Percentiles rank a stretch among this genome's conserved stretches.
phyloP scores from a whole-genome alignment of 2,888 invertebrate genomes.

The Scelioninae gen. 1 region DNA sequence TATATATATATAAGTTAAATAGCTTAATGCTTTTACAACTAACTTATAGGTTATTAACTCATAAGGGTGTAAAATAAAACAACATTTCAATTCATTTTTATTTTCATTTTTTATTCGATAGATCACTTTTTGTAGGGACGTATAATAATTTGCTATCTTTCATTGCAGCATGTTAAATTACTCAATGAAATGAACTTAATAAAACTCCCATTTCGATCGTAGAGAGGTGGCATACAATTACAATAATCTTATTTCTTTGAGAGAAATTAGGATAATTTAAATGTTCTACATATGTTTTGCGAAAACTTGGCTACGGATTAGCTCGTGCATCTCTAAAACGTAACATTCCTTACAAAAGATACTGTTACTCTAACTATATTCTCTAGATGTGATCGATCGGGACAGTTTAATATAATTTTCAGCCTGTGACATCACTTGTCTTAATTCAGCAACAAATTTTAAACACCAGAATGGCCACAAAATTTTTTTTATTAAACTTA shows the following conservation, averaged over 20 bases:
- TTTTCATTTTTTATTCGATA: constrained; percentile 64
- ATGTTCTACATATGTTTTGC: constrained; percentile 37
- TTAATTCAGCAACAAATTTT: constrained; percentile 35
- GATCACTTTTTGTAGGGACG: constrained; percentile 67
- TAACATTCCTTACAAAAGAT: constrained; percentile 45
- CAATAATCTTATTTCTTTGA: constrained; percentile 34
- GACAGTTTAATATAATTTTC: constrained; percentile 34
- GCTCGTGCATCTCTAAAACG: constrained; percentile 41
- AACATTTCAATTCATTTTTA: not conserved
- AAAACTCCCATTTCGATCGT: constrained; percentile 47
- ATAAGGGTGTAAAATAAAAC: not conserved
- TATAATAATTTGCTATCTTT: constrained; percentile 65
- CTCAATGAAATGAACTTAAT: constrained; percentile 43
- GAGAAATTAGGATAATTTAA: constrained; percentile 43
- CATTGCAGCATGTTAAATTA: constrained; percentile 58
- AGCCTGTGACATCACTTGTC: constrained; percentile 16
- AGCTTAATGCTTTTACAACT: too few species aligned
- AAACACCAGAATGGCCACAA: constrained; percentile 18
- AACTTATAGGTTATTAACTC: too few species aligned
- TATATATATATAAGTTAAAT: too few species aligned
- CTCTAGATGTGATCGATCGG: constrained; percentile 56
- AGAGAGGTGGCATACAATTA: constrained; percentile 37
- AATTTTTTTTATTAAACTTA: constrained; percentile 16
- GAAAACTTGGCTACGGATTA: constrained; percentile 46
- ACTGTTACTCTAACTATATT: constrained; percentile 57